phyloP scores from a whole-genome alignment of 64 coral and sea anemone species.

The Dendronephthya gigantea region DNA sequence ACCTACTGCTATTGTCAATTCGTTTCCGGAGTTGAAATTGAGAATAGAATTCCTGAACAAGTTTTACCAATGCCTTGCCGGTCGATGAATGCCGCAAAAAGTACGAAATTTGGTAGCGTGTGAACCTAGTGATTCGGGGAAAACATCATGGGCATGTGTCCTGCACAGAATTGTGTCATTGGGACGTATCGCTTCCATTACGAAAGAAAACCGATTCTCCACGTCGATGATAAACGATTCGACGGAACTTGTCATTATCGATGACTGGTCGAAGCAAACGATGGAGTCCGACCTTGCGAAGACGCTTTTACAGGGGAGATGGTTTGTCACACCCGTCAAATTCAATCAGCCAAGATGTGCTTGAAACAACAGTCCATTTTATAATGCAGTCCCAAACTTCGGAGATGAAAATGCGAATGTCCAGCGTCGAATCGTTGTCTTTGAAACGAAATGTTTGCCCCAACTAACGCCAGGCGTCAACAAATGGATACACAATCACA shows the following conservation, averaged over 20 bases:
- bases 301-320: constrained; percentile 17
- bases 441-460: neutral
- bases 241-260: constrained; percentile 16
- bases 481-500: constrained; percentile 16
- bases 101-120: neutral
- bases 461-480: neutral
- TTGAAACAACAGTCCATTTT: constrained; percentile 18
- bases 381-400: constrained; percentile 26
- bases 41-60: constrained; percentile 23
- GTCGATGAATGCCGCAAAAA: constrained; percentile 15
- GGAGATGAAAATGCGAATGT: constrained; percentile 18
- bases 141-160: neutral
- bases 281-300: constrained; percentile 22
- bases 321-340: constrained; percentile 2
- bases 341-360: neutral
- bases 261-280: constrained; percentile 1
- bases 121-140: constrained; percentile 22
- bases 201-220: constrained; percentile 12
- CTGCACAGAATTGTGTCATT: neutral
- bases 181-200: neutral
- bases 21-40: too few relatives aligned
- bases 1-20: neutral
- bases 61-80: constrained; percentile 26
- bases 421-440: neutral
- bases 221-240: constrained; percentile 21